Evolutionary conservation across 2,113 vertebrate genomes (phyloP).

Genomic region (Indri indri): DNA sequence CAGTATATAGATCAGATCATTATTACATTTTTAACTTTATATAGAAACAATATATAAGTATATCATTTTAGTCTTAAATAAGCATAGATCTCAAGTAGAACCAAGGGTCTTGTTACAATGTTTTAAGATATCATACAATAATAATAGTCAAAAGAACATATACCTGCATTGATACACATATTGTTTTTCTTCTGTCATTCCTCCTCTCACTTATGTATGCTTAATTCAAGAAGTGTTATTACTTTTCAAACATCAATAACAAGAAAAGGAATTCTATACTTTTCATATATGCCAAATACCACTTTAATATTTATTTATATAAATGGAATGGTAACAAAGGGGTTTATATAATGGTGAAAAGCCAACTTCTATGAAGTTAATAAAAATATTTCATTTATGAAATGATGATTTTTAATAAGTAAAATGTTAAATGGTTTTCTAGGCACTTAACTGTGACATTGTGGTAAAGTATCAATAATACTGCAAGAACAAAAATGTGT

Average conservation of each 20-base stretch:
- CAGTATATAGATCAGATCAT: neutral
- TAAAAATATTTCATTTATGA: neutral
- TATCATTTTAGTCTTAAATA: constrained; percentile 12
- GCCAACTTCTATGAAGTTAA: neutral
- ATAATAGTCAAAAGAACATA: neutral
- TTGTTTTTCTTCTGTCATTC: neutral
- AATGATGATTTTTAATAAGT: neutral
- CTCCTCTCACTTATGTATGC: neutral
- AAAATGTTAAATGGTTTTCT: neutral
- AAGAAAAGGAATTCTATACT: neutral
- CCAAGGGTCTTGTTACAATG: neutral
- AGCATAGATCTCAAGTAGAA: neutral
- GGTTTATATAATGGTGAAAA: neutral
- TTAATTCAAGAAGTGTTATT: constrained; percentile 7
- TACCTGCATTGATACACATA: neutral
- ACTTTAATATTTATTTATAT: neutral
- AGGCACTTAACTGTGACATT: neutral
- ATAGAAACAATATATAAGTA: neutral
- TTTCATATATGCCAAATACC: neutral
- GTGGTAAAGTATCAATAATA: neutral
- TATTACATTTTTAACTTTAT: constrained; percentile 15
- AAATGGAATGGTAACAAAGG: neutral
- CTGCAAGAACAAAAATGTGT: neutral
- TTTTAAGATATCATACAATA: neutral
- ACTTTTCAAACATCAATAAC: neutral